A percentile compares a stretch with the other conserved stretches of the same genome.
These are phyloP conservation scores for Nyctereutes procyonoides DNA, from an alignment of 2,113 vertebrate species.

Conservation along the genomic window DNA sequence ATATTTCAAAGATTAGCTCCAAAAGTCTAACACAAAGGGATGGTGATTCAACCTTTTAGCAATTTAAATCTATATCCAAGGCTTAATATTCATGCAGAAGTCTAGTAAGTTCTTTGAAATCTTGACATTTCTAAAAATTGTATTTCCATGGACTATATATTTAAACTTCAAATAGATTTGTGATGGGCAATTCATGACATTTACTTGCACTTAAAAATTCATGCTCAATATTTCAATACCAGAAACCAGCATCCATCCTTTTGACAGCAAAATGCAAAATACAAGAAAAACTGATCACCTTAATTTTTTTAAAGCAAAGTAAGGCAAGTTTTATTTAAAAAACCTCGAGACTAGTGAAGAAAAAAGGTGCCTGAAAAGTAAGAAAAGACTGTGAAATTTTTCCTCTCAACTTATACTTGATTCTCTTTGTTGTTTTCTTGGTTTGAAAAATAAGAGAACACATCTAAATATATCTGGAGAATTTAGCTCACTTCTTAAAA, in stretches of 20 bases:
- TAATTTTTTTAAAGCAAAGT: neutral
- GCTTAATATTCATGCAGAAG: conserved; percentile 12
- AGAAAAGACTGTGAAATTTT: neutral
- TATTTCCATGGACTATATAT: conserved; percentile 45
- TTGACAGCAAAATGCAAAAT: conserved; percentile 21
- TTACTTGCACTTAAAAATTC: conserved; percentile 59
- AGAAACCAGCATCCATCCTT: neutral
- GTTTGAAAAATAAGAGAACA: conserved; percentile 42
- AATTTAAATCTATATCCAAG: conserved; percentile 44
- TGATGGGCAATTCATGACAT: neutral
- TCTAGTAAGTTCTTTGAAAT: conserved; percentile 50
- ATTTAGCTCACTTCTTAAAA: conserved; percentile 39
- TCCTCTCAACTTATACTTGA: conserved; percentile 52
- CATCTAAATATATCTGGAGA: conserved; percentile 21
- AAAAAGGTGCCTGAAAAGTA: conserved; percentile 16
- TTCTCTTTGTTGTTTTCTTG: conserved; percentile 45
- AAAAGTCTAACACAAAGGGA: neutral
- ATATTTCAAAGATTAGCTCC: conserved; percentile 43
- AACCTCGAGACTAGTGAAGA: neutral
- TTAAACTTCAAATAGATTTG: conserved; percentile 55
- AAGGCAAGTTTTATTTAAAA: conserved; percentile 25
- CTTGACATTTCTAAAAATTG: conserved; percentile 25
- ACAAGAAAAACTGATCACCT: neutral
- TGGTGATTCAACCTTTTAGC: conserved; percentile 36
- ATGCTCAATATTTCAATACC: neutral